Evolutionary conservation across 2,113 vertebrate genomes (phyloP), one percentile per base, ranked within the genome.

Genomic region (Xenopus borealis): DNA sequence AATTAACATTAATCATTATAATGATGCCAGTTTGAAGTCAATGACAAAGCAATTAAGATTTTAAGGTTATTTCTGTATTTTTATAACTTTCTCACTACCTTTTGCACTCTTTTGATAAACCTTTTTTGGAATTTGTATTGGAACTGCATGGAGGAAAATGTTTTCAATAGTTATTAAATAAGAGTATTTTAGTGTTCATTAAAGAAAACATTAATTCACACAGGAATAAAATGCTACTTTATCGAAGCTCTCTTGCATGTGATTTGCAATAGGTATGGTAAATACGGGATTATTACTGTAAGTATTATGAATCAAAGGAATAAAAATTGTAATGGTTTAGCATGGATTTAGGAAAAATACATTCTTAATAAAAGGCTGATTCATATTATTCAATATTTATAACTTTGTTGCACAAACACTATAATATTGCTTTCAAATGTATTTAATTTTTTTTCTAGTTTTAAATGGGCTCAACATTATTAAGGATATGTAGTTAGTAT

Each of bases 1-100:
- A 77, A 77, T 77, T 70, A 77, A 47, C 67, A 77, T 77, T 70
- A 70, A 77, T 77, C 74, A 77, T 77, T 64, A 77, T 77, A 77
- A 77, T 77, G 67, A 69, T 63, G 64, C 61, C 66, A 70, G 53
- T 76, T 77, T 70, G 58, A 77, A 77, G 74, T 77, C 74, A 77
- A 77, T 75, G 74, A 70, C 74, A 77, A 77, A 64, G 74, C 74
- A 64, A 77, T 77, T 77, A 77, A 70, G 67, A 70, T 77, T 63
- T 70, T 77, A 77, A 77, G 74, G 74, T 77, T 77, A 77, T 77
- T 64, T 70, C 67, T 52, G 61, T 70, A 58, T 70, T 63, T 77
- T 64, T 77, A 70, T 77, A 77, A 77, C 74, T 67, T 77, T 70
- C 66, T 27, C 20, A 57, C 59, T 30, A 57, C 67, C 67, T 61